Conservation (phyloP, 2,888 invertebrate genomes). For the Eristalis pertinax region DNA sequence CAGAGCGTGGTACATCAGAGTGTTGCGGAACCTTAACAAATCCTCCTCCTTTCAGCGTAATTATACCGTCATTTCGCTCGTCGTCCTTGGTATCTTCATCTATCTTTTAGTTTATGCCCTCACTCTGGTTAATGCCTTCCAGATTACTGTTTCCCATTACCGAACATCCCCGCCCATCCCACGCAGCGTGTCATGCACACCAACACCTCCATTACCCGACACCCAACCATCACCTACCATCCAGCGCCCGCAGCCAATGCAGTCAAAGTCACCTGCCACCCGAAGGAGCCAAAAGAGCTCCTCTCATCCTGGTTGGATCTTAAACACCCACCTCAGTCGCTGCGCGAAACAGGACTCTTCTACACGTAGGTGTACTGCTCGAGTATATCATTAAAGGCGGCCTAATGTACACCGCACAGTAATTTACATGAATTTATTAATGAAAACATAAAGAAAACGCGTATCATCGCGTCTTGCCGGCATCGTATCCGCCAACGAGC, state of each 20-base stretch:
- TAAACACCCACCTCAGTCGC: neutral
- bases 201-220: neutral
- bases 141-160: constrained; percentile 57
- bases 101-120: constrained; percentile 35
- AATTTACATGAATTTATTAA: constrained; percentile 69
- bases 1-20: constrained; percentile 5
- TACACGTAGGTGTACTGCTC: neutral
- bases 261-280: neutral
- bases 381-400: constrained; percentile 50
- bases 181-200: neutral
- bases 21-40: neutral
- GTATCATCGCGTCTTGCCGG: constrained; percentile 7
- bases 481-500: neutral
- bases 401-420: constrained; percentile 53
- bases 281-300: neutral
- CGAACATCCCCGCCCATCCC: neutral
- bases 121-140: constrained; percentile 36
- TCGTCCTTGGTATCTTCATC: constrained; percentile 23
- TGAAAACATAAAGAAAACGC: constrained; percentile 51
- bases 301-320: neutral
- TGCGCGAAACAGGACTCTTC: neutral
- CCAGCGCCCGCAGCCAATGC: neutral
- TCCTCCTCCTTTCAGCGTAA: constrained; percentile 23
- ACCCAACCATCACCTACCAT: too few species aligned
- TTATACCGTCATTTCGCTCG: constrained; percentile 40